Evolutionary conservation across 2,113 vertebrate genomes (phyloP), one percentile per base, ranked within the genome.

Genomic region (Oncorhynchus kisutch): DNA sequence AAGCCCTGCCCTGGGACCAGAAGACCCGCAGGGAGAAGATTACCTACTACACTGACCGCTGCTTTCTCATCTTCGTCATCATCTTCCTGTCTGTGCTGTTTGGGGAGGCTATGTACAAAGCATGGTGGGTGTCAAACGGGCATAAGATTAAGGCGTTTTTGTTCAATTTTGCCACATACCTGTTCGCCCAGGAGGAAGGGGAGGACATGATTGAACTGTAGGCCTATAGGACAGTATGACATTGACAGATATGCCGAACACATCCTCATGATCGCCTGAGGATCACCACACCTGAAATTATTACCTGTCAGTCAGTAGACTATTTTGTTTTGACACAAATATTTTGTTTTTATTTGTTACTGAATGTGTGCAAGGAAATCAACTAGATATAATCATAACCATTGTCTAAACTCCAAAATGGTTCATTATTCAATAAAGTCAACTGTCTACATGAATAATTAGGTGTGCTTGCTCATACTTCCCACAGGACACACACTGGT

Each of bases 21-120:
- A 45, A 45, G 39, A 45, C 39, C 39, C 39, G 39, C 39, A 11
- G 39, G 39, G 39, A 45, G 9, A 45, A 45, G 9, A 45, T 45
- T 11, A 45, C 39, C 39, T 45, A 45, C 39, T 88, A 73, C 16
- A 29, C 90, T 1, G 93, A 94, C 73, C 91, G 91, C 4, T 68
- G 91, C 29, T 94, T 94, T 78, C 69, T 94, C 0, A 49, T 68
- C 11, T 24, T 93, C 31, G 45, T 94, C 11, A 1, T 45, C 3
- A 0, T 88, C 60, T 92, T 89, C 60, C 0, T 90, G 0, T 0
- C 92, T 0, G 8, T 91, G 11, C 0, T 92, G 0, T 0, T 91
- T 18, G 77, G 24, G 14, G 92, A 92, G n/a, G 71, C 45, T 31
- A 3, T 45, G 9, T 45, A 45, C 39, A 45, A 45, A 45, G 39